These are phyloP conservation scores for Chionoecetes opilio DNA, from an alignment of 1,140 invertebrate species.

Conservation along the genomic window DNA sequence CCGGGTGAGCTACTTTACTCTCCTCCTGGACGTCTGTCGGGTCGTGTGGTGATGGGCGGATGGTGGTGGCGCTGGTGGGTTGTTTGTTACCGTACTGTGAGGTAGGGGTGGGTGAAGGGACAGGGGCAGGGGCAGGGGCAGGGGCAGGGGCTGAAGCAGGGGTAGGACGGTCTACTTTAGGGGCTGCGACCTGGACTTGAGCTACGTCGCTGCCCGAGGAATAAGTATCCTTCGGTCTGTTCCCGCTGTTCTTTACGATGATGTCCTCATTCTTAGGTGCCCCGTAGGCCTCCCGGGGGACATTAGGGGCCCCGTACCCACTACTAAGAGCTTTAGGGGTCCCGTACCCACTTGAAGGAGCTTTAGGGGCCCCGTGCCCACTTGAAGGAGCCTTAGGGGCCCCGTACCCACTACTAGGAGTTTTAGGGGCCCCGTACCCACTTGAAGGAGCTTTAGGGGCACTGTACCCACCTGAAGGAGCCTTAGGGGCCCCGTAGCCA, in stretches of 20 bases:
- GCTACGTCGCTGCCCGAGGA: constrained; percentile 49
- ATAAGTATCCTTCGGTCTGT: constrained; percentile 46
- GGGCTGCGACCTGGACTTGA: background rate
- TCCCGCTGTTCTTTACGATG: constrained; percentile 58
- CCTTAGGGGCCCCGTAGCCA: constrained; percentile 56
- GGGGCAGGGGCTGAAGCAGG: background rate
- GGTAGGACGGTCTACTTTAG: background rate
- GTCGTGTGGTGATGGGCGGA: background rate
- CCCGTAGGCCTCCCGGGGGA: constrained; percentile 62
- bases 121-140: background rate
- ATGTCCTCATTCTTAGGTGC: constrained; percentile 81
- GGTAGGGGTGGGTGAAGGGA: background rate
- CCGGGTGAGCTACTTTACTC: background rate
- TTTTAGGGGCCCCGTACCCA: constrained; percentile 59
- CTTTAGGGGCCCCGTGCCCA: constrained; percentile 53
- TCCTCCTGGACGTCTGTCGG: background rate
- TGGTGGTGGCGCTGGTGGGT: background rate
- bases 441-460: constrained; percentile 67
- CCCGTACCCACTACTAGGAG: constrained; percentile 52
- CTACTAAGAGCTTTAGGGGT: constrained; percentile 65
- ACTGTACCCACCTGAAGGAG: constrained; percentile 51
- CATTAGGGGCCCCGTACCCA: constrained; percentile 62
- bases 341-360: constrained; percentile 55
- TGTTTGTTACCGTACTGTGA: background rate
- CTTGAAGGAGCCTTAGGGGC: constrained; percentile 51